Conservation (phyloP, 30 jellyfish, hydroid and myxozoan genomes). For the Aurelia sp. region DNA sequence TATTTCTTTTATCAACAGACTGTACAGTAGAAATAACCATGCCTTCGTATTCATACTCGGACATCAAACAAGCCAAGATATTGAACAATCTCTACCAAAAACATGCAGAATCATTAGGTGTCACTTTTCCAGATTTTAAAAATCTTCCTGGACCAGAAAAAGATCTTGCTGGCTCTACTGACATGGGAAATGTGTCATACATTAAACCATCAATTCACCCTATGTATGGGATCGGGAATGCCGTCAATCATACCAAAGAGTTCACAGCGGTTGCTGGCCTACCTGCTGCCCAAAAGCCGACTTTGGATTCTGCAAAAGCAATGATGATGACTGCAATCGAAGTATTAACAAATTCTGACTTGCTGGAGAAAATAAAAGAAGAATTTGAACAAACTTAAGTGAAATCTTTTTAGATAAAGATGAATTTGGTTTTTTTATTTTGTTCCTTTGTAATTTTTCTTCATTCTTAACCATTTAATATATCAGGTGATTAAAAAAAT, state of each 20-base stretch:
- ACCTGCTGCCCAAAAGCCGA: slow-evolving; percentile 70
- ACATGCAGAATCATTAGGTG: slow-evolving; percentile 50
- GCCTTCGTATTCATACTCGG: slow-evolving; percentile 14
- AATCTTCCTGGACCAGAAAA: slow-evolving; percentile 7
- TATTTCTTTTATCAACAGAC: slow-evolving; percentile 11
- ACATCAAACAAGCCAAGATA: slow-evolving; percentile 18
- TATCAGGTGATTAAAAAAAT: no score
- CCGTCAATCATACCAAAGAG: slow-evolving; percentile 76
- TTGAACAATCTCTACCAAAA: slow-evolving; percentile 26
- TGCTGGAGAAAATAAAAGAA: slow-evolving; percentile 47
- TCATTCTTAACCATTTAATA: no score
- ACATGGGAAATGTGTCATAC: slow-evolving; percentile 97
- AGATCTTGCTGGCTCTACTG: slow-evolving; percentile 79
- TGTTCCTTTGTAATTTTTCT: no score
- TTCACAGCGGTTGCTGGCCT: slow-evolving; percentile 79
- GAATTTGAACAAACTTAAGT: slow-evolving; percentile 25
- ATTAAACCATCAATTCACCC: slow-evolving; percentile 94
- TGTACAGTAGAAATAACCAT: slow-evolving; percentile 44
- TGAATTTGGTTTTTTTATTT: background rate
- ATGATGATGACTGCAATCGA: slow-evolving; percentile 95
- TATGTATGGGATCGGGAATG: slow-evolving; percentile 62
- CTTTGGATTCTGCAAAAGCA: slow-evolving; percentile 84
- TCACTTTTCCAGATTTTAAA: slow-evolving; percentile 6
- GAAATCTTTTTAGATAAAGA: background rate
- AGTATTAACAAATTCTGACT: slow-evolving; percentile 27